Evolutionary conservation across 1,140 invertebrate genomes (phyloP).

Genomic region (Cydia pomonella): DNA sequence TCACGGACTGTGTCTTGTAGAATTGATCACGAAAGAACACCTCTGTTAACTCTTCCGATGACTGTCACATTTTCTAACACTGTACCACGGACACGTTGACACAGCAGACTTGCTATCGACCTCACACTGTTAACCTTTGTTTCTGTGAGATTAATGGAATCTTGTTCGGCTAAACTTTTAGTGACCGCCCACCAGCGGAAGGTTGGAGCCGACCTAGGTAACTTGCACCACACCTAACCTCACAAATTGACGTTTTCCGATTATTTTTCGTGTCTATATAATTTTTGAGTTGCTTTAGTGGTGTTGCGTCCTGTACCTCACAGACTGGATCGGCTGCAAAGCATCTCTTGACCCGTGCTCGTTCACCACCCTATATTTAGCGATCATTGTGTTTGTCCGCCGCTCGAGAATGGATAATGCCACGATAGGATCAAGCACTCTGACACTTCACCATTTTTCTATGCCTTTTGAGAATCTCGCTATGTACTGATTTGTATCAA

Average conservation of each 20-base stretch:
- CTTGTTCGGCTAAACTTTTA: conserved; percentile 82
- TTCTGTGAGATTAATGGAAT: conserved; percentile 78
- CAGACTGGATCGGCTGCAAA: conserved; percentile 77
- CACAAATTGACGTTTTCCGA: conserved; percentile 79
- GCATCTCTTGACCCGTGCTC: conserved; percentile 75
- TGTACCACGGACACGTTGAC: conserved; percentile 47
- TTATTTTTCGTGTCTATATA: conserved; percentile 77
- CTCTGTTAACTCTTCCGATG: conserved; percentile 36
- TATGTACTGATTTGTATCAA: conserved; percentile 65
- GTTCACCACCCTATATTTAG: conserved; percentile 73
- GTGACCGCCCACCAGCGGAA: conserved; percentile 88
- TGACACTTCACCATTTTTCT: conserved; percentile 71
- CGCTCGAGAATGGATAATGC: conserved; percentile 70
- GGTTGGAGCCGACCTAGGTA: conserved; percentile 88
- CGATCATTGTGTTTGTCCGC: conserved; percentile 78
- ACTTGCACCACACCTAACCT: conserved; percentile 81
- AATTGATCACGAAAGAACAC: conserved; percentile 47
- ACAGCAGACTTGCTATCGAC: conserved; percentile 50
- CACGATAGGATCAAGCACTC: conserved; percentile 68
- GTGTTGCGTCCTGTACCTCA: conserved; percentile 78
- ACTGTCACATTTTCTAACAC: conserved; percentile 48
- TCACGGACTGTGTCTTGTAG: conserved; percentile 59
- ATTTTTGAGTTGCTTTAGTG: conserved; percentile 80
- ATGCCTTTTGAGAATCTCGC: conserved; percentile 71
- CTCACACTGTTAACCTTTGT: conserved; percentile 54